Percentiles rank a stretch among this genome's conserved stretches.
phyloP scores from a whole-genome alignment of 2,113 vertebrate genomes.

The Myocastor coypus region DNA sequence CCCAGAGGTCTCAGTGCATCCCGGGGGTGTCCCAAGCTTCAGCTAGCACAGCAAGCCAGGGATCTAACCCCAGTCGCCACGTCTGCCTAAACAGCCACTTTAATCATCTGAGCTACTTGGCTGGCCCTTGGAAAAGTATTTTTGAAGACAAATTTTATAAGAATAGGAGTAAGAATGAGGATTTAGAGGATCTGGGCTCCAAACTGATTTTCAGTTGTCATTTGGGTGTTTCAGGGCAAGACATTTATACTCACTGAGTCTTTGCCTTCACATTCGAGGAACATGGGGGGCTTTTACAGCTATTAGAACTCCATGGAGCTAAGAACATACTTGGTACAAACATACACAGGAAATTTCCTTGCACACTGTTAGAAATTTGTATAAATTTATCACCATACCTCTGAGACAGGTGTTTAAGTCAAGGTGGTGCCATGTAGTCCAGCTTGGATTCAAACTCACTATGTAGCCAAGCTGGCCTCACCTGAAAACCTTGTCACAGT shows the following conservation, averaged over 20 bases:
- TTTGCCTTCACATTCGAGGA: neutral
- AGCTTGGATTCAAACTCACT: neutral
- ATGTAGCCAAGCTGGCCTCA: neutral
- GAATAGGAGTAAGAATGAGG: slow-evolving; percentile 6
- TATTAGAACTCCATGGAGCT: neutral
- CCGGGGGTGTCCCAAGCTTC: too few relatives aligned
- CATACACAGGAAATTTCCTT: neutral
- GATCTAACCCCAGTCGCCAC: too few relatives aligned
- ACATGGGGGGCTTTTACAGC: neutral
- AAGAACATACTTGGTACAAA: neutral
- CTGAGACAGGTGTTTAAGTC: neutral
- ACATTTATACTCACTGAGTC: slow-evolving; percentile 14
- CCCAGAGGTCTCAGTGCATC: too few relatives aligned
- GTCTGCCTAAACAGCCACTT: too few relatives aligned
- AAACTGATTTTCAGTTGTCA: slow-evolving; percentile 22
- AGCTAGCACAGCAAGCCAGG: too few relatives aligned
- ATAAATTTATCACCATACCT: neutral
- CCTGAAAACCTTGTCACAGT: neutral
- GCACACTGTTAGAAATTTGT: neutral
- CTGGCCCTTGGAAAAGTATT: neutral
- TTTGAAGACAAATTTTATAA: slow-evolving; percentile 44
- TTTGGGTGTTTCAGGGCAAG: neutral
- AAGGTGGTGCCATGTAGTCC: neutral
- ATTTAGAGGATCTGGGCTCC: slow-evolving; percentile 29
- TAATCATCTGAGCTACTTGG: too few relatives aligned